Evolutionary conservation across 2,797 vertebrate species (phyloP), one percentile per base, ranked within the genome.

Genomic region (Cichlasoma orientale): DNA sequence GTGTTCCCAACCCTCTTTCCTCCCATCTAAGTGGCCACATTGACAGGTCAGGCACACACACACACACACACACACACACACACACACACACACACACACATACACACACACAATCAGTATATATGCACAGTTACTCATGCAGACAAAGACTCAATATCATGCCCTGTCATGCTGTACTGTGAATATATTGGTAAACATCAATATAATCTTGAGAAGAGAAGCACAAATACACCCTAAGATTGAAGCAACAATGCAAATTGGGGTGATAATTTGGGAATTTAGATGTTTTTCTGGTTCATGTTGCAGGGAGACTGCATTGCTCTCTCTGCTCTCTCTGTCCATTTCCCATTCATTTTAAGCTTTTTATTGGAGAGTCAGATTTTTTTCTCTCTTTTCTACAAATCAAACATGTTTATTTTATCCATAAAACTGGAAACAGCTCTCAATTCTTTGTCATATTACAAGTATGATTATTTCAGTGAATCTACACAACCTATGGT

Each of bases 41-140:
- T 72, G 73, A 77, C 76, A 74, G 83, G 38, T 79, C 68, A 77
- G 31, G 29, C n/a, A 54, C 3, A 14, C 29, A 4, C 56, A 10
- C 59, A 25, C 56, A 63, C 27, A 68, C 7, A 56, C 25, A 31
- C 38, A 41, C 13, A 47, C 16, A 47, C 44, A 50, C 38, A 63
- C 57, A 69, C 27, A 59, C 7, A 55, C 23, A 29, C 36, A 27
- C 27, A 27, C 3, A 27, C 33, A 33, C 33, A 33, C 33, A 33
- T 7, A 33, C 54, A 61, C 25, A 66, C 7, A 56, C 25, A 31
- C 36, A 71, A 53, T 29, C 52, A 23, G 21, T 4, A 8, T 44
- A 41, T 10, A 70, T 27, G 19, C 38, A 72, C 68, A 80, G 29
- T 56, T 61, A 68, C 41, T 66, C 61, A 50, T 66, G 1, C 61